Conservation (phyloP, 2,888 invertebrate species). For the Atrina japonica region DNA sequence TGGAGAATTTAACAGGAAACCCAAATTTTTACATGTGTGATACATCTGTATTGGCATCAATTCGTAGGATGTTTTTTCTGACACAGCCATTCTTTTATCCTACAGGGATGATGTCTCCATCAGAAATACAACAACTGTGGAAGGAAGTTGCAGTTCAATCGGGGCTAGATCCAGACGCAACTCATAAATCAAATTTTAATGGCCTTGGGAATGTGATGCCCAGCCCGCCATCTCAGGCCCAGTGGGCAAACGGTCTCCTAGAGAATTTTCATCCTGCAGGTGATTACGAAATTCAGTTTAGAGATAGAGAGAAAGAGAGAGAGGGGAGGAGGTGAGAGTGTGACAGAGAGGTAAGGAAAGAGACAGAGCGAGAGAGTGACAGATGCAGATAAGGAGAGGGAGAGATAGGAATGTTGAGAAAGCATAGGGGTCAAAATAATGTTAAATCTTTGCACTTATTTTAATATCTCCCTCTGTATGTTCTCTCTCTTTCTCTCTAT, state of each 20-base stretch:
- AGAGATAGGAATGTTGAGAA: too few species aligned
- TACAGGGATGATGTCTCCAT: constrained; percentile 72
- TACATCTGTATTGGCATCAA: too few species aligned
- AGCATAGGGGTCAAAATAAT: too few species aligned
- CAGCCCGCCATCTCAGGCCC: constrained; percentile 38
- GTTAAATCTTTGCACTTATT: too few species aligned
- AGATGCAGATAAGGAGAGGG: too few species aligned
- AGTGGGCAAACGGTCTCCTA: constrained; percentile 43
- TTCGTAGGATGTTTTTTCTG: constrained; percentile 22
- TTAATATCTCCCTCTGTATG: too few species aligned
- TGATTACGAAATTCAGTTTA: neutral
- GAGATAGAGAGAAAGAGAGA: neutral
- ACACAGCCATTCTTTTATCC: constrained; percentile 33
- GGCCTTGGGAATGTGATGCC: constrained; percentile 44
- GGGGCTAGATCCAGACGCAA: constrained; percentile 61
- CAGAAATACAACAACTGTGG: constrained; percentile 78
- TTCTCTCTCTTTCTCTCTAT: too few species aligned
- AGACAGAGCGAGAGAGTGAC: too few species aligned
- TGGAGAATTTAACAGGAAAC: too few species aligned
- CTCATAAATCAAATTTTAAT: constrained; percentile 55
- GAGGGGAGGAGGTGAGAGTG: too few species aligned
- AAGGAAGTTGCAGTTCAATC: constrained; percentile 74
- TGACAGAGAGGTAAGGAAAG: too few species aligned
- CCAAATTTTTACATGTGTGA: too few species aligned
- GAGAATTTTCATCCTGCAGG: constrained; percentile 6